Conservation (phyloP, 2,888 invertebrate species). For the Geophilus truncorum region DNA sequence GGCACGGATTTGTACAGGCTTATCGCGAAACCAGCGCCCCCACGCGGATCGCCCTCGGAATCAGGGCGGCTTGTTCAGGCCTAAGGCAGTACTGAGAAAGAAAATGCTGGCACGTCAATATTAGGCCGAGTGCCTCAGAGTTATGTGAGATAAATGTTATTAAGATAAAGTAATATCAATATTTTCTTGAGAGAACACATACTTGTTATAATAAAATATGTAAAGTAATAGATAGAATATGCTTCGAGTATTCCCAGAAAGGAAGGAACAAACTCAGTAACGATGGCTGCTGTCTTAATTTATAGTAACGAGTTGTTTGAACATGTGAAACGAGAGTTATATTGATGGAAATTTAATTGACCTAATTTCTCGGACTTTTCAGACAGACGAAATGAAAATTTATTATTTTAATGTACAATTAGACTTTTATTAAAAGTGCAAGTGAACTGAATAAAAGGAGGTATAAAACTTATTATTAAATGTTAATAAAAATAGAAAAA, state of each 20-base stretch:
- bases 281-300: background rate
- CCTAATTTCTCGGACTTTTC: background rate
- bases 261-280: background rate
- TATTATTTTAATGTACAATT: too few relatives aligned
- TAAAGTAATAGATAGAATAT: background rate
- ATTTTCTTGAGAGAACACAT: background rate
- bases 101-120: background rate
- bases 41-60: background rate
- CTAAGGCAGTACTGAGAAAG: background rate
- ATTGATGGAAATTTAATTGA: constrained; percentile 8
- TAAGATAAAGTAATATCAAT: background rate
- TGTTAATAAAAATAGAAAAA: too few relatives aligned
- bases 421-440: too few relatives aligned
- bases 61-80: background rate
- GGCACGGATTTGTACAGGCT: background rate
- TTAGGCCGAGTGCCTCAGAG: background rate
- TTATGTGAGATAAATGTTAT: background rate
- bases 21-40: background rate
- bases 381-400: background rate
- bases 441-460: too few relatives aligned
- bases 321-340: background rate
- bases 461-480: too few relatives aligned
- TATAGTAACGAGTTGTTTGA: constrained; percentile 15
- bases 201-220: background rate
- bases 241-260: background rate